Evolutionary conservation across 2,797 vertebrate species (phyloP).

Genomic region (Pangasius sanitwongsei): DNA sequence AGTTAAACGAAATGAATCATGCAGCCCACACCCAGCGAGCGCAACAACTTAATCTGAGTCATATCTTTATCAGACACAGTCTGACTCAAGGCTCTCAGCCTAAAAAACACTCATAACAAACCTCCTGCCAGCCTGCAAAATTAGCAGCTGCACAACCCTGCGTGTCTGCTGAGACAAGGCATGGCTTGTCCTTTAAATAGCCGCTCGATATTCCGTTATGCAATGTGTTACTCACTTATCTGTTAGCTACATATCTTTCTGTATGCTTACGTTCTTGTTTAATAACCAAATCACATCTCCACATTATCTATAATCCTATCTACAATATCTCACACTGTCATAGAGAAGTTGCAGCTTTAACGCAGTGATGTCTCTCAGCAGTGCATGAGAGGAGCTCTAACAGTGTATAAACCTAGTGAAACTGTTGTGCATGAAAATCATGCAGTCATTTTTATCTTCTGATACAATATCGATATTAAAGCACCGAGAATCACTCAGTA

Average conservation of each 20-base stretch:
- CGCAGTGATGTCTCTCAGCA: background rate
- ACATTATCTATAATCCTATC: background rate
- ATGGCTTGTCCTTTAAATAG: background rate
- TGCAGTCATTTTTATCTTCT: background rate
- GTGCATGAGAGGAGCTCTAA: background rate
- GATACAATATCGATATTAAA: background rate
- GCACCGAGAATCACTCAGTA: background rate
- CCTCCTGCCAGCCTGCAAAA: conserved; percentile 5
- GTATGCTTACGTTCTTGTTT: background rate
- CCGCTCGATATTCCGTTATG: background rate
- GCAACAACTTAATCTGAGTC: background rate
- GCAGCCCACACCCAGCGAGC: background rate
- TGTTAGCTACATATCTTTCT: too few species aligned
- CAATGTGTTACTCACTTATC: background rate
- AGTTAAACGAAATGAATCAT: background rate
- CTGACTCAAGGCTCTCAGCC: background rate
- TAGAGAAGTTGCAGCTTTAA: background rate
- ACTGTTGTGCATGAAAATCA: background rate
- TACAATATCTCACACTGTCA: background rate
- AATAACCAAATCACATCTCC: background rate
- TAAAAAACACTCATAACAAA: conserved; percentile 13
- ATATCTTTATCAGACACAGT: conserved; percentile 14
- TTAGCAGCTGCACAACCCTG: conserved; percentile 6
- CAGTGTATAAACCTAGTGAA: background rate
- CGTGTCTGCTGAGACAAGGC: background rate